Conservation (phyloP, 1,140 invertebrate species). For the Dryas iulia region DNA sequence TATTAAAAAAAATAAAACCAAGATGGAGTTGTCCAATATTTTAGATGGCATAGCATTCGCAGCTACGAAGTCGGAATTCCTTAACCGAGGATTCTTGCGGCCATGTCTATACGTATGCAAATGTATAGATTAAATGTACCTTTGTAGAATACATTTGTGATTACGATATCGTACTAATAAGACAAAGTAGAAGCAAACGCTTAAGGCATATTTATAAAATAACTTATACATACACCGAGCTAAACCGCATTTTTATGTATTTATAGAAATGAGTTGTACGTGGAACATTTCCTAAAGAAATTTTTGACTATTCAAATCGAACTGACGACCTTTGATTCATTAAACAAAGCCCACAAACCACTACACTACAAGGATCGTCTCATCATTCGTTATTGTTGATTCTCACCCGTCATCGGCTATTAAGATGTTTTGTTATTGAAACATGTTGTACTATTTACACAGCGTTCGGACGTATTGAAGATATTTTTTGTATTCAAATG, state of each 20-base stretch:
- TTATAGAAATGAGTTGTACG: not conserved
- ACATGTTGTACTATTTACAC: constrained; percentile 79
- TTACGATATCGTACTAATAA: not conserved
- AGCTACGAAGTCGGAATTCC: constrained; percentile 74
- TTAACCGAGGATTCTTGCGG: constrained; percentile 55
- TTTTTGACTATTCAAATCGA: not conserved
- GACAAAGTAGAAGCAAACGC: too few relatives aligned
- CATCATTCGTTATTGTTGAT: constrained; percentile 41
- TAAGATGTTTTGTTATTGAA: constrained; percentile 78
- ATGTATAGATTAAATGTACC: not conserved
- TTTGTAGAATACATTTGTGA: not conserved
- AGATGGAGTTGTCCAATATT: constrained; percentile 80
- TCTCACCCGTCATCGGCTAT: constrained; percentile 75
- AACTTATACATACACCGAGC: not conserved
- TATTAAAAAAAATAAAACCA: constrained; percentile 72
- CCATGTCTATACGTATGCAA: not conserved
- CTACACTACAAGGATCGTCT: not conserved
- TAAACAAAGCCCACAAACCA: not conserved
- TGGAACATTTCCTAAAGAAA: not conserved
- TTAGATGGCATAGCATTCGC: constrained; percentile 78
- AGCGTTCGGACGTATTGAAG: constrained; percentile 56
- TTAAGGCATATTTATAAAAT: too few relatives aligned
- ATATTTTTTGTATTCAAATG: constrained; percentile 56
- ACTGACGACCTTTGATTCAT: not conserved
- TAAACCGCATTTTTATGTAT: not conserved